These are phyloP conservation scores for Pseudochaenichthys georgianus DNA, from an alignment of 2,797 vertebrate species.

Conservation along the genomic window DNA sequence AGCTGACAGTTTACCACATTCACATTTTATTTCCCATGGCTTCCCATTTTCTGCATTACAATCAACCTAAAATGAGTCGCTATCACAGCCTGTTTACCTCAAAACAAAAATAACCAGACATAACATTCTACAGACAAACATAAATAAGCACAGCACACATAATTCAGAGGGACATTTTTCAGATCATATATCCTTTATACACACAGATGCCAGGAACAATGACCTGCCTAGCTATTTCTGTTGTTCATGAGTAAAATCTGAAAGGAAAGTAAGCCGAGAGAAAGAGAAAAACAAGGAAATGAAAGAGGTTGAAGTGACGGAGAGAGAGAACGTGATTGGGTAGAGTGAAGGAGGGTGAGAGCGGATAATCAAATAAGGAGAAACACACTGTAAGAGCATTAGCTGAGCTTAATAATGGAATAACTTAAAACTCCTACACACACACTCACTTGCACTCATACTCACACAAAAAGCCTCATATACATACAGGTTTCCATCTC, in stretches of 20 bases:
- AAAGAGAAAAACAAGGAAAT: slow-evolving; percentile 28
- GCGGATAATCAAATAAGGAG: slow-evolving; percentile 76
- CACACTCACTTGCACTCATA: background rate
- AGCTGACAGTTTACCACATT: slow-evolving; percentile 49
- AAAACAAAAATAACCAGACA: slow-evolving; percentile 39
- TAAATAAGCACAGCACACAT: slow-evolving; percentile 30
- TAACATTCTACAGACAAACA: slow-evolving; percentile 36
- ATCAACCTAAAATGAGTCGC: slow-evolving; percentile 49
- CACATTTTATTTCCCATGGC: slow-evolving; percentile 73
- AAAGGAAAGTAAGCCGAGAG: slow-evolving; percentile 13
- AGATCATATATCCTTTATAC: slow-evolving; percentile 5
- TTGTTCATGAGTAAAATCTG: slow-evolving; percentile 28
- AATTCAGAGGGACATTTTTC: slow-evolving; percentile 18
- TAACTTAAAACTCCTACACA: slow-evolving; percentile 55
- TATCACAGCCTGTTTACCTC: slow-evolving; percentile 30
- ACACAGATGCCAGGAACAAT: background rate
- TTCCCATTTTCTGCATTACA: slow-evolving; percentile 52
- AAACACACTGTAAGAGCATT: slow-evolving; percentile 82
- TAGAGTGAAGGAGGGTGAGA: slow-evolving; percentile 34
- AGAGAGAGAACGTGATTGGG: slow-evolving; percentile 26
- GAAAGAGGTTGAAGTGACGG: slow-evolving; percentile 31
- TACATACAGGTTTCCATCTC: slow-evolving; percentile 34
- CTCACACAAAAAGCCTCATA: slow-evolving; percentile 23
- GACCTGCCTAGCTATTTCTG: slow-evolving; percentile 32
- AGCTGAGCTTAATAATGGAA: slow-evolving; percentile 82